phyloP scores from a whole-genome alignment of 2,888 invertebrate genomes.

The Hoplodrina ambigua region DNA sequence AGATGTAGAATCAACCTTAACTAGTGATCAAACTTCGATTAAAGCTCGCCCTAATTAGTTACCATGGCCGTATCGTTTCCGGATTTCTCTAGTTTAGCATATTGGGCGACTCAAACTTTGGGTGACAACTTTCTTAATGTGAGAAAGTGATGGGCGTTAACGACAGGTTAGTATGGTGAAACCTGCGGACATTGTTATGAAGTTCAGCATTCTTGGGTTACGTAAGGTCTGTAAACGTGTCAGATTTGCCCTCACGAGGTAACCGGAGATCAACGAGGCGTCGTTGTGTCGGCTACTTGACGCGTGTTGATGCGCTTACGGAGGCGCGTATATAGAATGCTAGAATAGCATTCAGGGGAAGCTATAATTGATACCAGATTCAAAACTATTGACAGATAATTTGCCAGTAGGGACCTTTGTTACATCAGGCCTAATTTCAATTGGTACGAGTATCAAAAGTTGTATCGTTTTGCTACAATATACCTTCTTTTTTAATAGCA shows the following conservation, averaged over 20 bases:
- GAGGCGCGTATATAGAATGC: neutral
- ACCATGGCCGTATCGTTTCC: slow-evolving; percentile 48
- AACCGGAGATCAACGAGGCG: slow-evolving; percentile 37
- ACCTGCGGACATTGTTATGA: slow-evolving; percentile 49
- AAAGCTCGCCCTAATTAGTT: slow-evolving; percentile 42
- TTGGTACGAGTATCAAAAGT: too few species aligned
- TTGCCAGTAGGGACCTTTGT: too few species aligned
- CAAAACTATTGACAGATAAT: neutral
- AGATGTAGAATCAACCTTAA: slow-evolving; percentile 31
- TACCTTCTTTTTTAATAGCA: too few species aligned
- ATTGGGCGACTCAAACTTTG: slow-evolving; percentile 48
- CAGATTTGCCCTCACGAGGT: slow-evolving; percentile 53
- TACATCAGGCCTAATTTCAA: too few species aligned
- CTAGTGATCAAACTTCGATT: slow-evolving; percentile 41
- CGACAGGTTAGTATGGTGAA: slow-evolving; percentile 50
- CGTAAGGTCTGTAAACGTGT: slow-evolving; percentile 56
- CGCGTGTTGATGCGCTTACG: slow-evolving; percentile 25
- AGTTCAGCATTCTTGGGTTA: slow-evolving; percentile 52
- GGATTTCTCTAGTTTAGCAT: slow-evolving; percentile 65
- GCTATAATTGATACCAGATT: neutral
- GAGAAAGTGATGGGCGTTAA: slow-evolving; percentile 55
- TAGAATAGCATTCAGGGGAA: neutral
- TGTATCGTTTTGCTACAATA: too few species aligned
- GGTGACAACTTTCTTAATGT: slow-evolving; percentile 65
- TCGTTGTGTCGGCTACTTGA: slow-evolving; percentile 7